Base-by-base conservation (phyloP, 1,140 invertebrate species). In the Papilio aristodemus region DNA sequence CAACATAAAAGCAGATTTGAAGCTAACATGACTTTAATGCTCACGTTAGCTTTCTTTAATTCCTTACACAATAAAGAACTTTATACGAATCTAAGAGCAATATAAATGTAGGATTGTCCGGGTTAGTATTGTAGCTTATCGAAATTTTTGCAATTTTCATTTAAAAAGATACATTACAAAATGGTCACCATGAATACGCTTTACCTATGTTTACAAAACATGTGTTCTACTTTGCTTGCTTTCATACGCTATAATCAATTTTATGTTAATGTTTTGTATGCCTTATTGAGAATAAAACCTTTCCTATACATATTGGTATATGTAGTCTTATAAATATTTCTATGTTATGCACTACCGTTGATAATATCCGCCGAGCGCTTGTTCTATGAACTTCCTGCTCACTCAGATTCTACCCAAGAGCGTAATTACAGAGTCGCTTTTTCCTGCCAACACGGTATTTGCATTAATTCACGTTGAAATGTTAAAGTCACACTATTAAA, bases 371-470 rank as follows among this genome's bases (percentile, higher is more conserved):
- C 63, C 43, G 7, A 13, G 7, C 63, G 63, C 63, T 66, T 66
- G 41, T 66, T 17, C 63, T 36, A 32, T 68, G 43, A 25, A 43
- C 27, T 69, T 46, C 38, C 68, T 46, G 58, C 50, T 11, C 32
- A 36, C 69, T 57, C 46, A 37, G 46, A 70, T 68, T 62, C 66
- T 43, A 59, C 83, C 77, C 81, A 74, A 83, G 81, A 80, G 83
- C 70, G 74, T 83, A 85, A 85, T 85, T 81, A 81, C 77, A 76
- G 72, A 27, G 46, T 71, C 73, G 75, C 78, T 83, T 78, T 78
- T 77, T 69, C 72, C 73, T 70, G 77, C 76, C 77, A 76, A 81
- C 81, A 81, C 74, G 75, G 76, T 79, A 83, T 85, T 82, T 82
- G 77, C 83, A 83, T 85, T 84, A 84, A 79, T 72, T 71, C 71